These are phyloP conservation scores for Fragum fragum DNA, from an alignment of 2,888 invertebrate genomes.

Conservation along the genomic window DNA sequence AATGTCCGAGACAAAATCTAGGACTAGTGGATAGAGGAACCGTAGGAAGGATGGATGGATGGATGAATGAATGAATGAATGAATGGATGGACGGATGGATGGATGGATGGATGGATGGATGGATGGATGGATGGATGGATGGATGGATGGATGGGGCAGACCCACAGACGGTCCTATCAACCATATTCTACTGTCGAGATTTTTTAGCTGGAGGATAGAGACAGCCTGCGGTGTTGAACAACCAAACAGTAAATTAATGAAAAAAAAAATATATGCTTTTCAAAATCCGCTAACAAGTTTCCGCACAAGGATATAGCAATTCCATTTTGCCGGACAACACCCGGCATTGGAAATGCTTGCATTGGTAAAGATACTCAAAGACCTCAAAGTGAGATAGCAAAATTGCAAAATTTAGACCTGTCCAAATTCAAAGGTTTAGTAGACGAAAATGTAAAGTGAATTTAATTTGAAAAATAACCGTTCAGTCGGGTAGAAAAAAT, in stretches of 20 bases:
- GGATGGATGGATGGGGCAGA: neutral
- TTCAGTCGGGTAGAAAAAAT: too few relatives aligned
- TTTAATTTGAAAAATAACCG: too few relatives aligned
- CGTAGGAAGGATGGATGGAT: neutral
- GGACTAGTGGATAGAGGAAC: neutral
- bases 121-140: neutral
- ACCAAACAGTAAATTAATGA: neutral
- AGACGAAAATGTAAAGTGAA: too few relatives aligned
- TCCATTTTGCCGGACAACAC: neutral
- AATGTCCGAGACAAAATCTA: too few relatives aligned
- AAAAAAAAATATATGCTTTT: neutral
- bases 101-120: neutral
- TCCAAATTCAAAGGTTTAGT: too few relatives aligned
- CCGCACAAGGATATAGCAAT: neutral
- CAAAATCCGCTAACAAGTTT: neutral
- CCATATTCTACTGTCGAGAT: neutral
- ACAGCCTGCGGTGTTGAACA: neutral
- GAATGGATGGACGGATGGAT: too few relatives aligned
- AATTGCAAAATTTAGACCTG: too few relatives aligned
- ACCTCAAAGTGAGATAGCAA: too few relatives aligned
- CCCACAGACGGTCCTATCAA: neutral
- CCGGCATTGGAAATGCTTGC: too few relatives aligned
- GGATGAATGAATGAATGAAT: too few relatives aligned
- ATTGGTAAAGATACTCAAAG: too few relatives aligned
- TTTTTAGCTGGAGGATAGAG: neutral